Evolutionary conservation across 2,888 invertebrate genomes (phyloP), one percentile per base, ranked within the genome.

Genomic region (Bedellia somnulentella): DNA sequence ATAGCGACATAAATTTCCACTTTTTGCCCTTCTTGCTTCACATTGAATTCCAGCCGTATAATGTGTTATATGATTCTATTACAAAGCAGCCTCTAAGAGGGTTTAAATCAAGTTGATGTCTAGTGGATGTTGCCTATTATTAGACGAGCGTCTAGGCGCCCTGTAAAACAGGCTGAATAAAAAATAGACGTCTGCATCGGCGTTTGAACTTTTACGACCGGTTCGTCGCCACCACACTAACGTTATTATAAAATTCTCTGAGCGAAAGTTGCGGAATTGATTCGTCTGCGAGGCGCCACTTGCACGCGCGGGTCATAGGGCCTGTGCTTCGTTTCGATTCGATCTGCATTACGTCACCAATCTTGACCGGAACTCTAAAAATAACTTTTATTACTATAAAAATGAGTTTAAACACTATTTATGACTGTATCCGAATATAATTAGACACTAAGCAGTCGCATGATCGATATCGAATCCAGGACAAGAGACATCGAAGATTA

Each of bases 61-160:
- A n/a, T n/a, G n/a, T n/a, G n/a, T n/a, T n/a, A n/a, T n/a, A n/a
- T n/a, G n/a, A n/a, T n/a, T n/a, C n/a, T n/a, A n/a, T n/a, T n/a
- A n/a, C n/a, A n/a, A n/a, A n/a, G n/a, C n/a, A n/a, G n/a, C 55
- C 46, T 34, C 41, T 43, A 46, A 47, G 18, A 24, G 28, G 13
- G 24, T 49, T 52, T 47, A 53, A 51, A 48, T 45, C 52, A 35
- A 49, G 47, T 42, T 31, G 24, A 45, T 43, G 47, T 49, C 47
- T 54, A 52, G 49, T 47, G 51, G 37, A 43, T 49, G 47, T 52
- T 44, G 49, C 57, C 63, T 68, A 68, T 68, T 62, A 63, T 66
- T 68, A 68, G 66, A 67, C 63, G 54, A 44, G 54, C 51, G 60
- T 62, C 58, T 57, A 60, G 57, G 52, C 44, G 52, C 56, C 49